Conservation (phyloP, 2,113 vertebrate genomes). For the Mirza zaza region DNA sequence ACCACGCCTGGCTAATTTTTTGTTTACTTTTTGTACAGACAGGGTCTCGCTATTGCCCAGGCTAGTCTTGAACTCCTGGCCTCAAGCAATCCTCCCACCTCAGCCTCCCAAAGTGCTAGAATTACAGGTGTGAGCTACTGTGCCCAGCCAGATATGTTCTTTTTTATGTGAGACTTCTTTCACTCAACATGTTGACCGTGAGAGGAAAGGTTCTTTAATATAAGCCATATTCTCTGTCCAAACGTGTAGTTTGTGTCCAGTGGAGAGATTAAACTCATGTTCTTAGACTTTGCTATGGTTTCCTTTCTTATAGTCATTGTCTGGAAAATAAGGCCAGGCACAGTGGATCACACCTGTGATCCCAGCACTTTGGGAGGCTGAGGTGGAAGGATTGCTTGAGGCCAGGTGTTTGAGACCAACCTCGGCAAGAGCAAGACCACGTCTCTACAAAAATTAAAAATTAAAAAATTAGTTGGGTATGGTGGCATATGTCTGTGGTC, state of each 20-base stretch:
- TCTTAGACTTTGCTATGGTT: not conserved
- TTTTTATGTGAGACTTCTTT: not conserved
- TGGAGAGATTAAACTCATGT: not conserved
- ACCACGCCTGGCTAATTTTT: too few relatives aligned
- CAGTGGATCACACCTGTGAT: not conserved
- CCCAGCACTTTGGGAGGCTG: not conserved
- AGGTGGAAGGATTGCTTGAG: not conserved
- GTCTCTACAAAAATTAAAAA: not conserved
- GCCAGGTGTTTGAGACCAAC: not conserved
- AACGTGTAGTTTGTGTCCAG: not conserved
- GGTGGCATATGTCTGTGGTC: not conserved
- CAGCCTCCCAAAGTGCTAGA: too few relatives aligned
- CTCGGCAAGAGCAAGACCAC: not conserved
- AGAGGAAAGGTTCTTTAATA: constrained; percentile 3
- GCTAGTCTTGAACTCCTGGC: too few relatives aligned
- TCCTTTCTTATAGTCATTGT: not conserved
- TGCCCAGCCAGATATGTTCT: not conserved
- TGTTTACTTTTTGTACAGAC: too few relatives aligned
- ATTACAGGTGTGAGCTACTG: too few relatives aligned
- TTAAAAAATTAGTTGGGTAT: not conserved
- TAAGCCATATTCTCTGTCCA: not conserved
- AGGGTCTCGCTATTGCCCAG: too few relatives aligned
- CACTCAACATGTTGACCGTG: not conserved
- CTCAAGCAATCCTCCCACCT: too few relatives aligned
- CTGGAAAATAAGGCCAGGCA: not conserved